Evolutionary conservation across 1,140 invertebrate species (phyloP).

Genomic region (Pogonomyrmex barbatus): DNA sequence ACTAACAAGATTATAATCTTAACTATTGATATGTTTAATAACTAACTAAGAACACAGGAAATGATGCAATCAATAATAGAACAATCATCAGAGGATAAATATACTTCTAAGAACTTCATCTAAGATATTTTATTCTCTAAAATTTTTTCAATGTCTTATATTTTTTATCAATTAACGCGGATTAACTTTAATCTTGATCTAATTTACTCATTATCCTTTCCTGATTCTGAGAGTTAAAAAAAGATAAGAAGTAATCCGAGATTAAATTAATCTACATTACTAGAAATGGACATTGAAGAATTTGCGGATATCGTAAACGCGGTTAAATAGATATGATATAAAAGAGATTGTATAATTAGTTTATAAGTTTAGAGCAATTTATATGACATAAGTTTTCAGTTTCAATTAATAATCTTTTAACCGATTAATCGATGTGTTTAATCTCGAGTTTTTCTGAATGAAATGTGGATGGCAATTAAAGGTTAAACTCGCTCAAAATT

Average conservation of each 20-base stretch:
- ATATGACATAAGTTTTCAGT: background rate
- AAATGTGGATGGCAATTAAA: conserved; percentile 24
- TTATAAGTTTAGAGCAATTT: background rate
- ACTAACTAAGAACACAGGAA: background rate
- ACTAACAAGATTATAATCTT: background rate
- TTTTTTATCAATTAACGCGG: too few species aligned
- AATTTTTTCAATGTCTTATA: background rate
- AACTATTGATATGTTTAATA: background rate
- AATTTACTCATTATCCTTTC: too few species aligned
- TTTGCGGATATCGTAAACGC: background rate
- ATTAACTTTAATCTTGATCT: too few species aligned
- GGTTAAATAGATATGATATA: background rate
- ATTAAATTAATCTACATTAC: too few species aligned
- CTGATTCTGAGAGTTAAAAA: too few species aligned
- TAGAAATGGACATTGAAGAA: background rate
- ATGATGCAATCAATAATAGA: background rate
- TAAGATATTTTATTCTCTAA: background rate
- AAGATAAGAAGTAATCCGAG: too few species aligned
- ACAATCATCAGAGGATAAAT: background rate
- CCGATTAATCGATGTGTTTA: background rate
- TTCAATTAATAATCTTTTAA: background rate
- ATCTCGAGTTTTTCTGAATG: background rate
- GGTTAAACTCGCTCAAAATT: conserved; percentile 42
- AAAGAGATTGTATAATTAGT: background rate
- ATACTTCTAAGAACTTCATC: background rate